Conservation (phyloP, 2,113 vertebrate species). For the Zosterops lateralis region DNA sequence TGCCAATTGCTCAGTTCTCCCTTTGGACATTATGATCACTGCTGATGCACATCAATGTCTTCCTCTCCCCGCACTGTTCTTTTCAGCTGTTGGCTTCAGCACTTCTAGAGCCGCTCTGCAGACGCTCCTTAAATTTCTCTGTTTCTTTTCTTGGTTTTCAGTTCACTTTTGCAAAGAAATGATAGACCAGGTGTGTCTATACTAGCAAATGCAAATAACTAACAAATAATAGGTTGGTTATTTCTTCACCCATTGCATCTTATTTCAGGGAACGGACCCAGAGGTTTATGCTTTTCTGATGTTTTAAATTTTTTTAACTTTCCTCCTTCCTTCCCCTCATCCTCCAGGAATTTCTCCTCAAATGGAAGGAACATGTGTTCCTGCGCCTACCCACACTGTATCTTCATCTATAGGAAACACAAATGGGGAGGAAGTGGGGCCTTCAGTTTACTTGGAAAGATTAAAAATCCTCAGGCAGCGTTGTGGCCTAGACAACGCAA, state of each 20-base stretch:
- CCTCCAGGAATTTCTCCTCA: conserved; percentile 86
- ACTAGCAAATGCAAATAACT: not conserved
- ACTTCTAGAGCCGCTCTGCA: not conserved
- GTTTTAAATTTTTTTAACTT: not conserved
- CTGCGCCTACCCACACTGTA: conserved; percentile 71
- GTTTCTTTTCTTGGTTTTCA: not conserved
- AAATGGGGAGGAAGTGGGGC: conserved; percentile 90
- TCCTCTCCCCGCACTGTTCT: fast-evolving
- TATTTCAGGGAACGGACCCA: not conserved
- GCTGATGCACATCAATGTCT: not conserved
- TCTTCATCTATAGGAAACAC: conserved; percentile 77
- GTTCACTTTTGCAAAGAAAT: not conserved
- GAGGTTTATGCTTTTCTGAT: not conserved
- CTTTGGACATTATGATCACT: not conserved
- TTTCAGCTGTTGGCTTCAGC: not conserved
- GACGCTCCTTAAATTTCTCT: not conserved
- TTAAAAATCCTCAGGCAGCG: conserved; percentile 95
- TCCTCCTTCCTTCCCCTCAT: not conserved
- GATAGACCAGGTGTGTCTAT: not conserved
- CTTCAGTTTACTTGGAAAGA: conserved; percentile 93
- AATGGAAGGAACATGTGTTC: conserved; percentile 76
- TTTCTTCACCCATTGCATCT: not conserved
- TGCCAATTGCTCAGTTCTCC: not conserved
- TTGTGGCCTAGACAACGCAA: conserved; percentile 91
- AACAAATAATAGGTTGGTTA: not conserved